Evolutionary conservation across 2,797 vertebrate genomes (phyloP), one percentile per base, ranked within the genome.

Genomic region (Danio choprae): DNA sequence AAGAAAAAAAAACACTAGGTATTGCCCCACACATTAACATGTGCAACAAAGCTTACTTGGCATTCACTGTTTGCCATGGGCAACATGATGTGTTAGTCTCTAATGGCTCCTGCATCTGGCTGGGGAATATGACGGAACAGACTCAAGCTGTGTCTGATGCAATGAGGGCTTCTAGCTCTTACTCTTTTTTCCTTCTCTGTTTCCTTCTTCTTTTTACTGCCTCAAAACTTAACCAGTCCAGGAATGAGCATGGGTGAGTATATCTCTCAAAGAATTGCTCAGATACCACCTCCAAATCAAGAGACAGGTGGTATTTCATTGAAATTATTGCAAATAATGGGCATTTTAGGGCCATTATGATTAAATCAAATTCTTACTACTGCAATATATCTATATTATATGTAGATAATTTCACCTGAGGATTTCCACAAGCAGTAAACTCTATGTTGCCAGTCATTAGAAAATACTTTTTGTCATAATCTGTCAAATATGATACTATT

Each of bases 101-200:
- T 40, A 58, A 89, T 87, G 90, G 88, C 76, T 68, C 50, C 83
- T 85, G 88, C 64, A 86, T 81, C 65, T 41, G 84, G 29, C 73
- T 77, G 78, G 67, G 82, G 75, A 82, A 50, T 82, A 72, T 16
- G 67, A 56, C 5, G 15, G 53, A 65, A 18, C 10, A 65, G 51
- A 63, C 56, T 43, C 12, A 3, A 74, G 22, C 46, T 73, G 73
- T 62, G 62, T 63, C 58, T 75, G 74, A 56, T 71, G 77, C 68
- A 79, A 71, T 22, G 46, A 62, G 4, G 41, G 9, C 65, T 15
- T 59, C n/a, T 41, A 53, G 7, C 18, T 58, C 6, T 77, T 48
- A 20, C 62, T 67, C 50, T 9, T 18, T 77, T 7, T 58, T 43
- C 48, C 29, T 43, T 82, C 15, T 36, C 1, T 60, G 16, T 40